A percentile compares a stretch with the other conserved stretches of the same genome.
phyloP scores from a whole-genome alignment of 2,113 vertebrate genomes.

The Python bivittatus region DNA sequence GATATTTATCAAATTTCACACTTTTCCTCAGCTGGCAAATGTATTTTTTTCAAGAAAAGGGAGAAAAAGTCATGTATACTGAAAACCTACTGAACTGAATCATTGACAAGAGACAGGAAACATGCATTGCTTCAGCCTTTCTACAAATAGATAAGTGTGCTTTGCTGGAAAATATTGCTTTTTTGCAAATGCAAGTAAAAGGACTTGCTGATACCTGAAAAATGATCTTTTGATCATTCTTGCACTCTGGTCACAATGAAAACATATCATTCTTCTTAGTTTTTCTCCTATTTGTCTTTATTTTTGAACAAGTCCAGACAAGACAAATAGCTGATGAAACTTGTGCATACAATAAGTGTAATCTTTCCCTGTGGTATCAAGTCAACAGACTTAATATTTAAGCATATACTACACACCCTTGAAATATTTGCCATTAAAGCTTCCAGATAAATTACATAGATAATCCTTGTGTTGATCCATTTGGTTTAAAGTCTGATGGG shows the following conservation, averaged over 20 bases:
- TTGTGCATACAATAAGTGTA: not conserved
- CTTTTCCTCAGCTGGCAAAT: slow-evolving; percentile 49
- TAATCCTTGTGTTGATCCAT: slow-evolving; percentile 53
- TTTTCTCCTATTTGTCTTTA: not conserved
- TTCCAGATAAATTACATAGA: slow-evolving; percentile 62
- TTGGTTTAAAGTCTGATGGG: slow-evolving; percentile 64
- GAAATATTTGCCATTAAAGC: slow-evolving; percentile 58
- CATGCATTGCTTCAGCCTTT: slow-evolving; percentile 41
- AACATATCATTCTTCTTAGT: not conserved
- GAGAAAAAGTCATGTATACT: slow-evolving; percentile 42
- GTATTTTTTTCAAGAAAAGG: slow-evolving; percentile 47
- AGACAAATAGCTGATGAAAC: slow-evolving; percentile 27
- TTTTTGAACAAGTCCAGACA: slow-evolving; percentile 31
- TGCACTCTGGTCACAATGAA: not conserved
- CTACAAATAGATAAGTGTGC: slow-evolving; percentile 42
- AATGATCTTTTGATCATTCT: slow-evolving; percentile 32
- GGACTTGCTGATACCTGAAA: slow-evolving; percentile 23
- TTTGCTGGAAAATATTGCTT: slow-evolving; percentile 43
- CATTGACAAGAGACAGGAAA: slow-evolving; percentile 37
- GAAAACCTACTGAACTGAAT: slow-evolving; percentile 52
- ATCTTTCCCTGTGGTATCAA: slow-evolving; percentile 23
- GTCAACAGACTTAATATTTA: not conserved
- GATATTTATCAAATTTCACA: slow-evolving; percentile 35
- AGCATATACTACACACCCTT: slow-evolving; percentile 40
- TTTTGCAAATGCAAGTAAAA: slow-evolving; percentile 46